Evolutionary conservation across 2,888 invertebrate genomes (phyloP), one percentile per base, ranked within the genome.

Genomic region (Agriopis marginaria): DNA sequence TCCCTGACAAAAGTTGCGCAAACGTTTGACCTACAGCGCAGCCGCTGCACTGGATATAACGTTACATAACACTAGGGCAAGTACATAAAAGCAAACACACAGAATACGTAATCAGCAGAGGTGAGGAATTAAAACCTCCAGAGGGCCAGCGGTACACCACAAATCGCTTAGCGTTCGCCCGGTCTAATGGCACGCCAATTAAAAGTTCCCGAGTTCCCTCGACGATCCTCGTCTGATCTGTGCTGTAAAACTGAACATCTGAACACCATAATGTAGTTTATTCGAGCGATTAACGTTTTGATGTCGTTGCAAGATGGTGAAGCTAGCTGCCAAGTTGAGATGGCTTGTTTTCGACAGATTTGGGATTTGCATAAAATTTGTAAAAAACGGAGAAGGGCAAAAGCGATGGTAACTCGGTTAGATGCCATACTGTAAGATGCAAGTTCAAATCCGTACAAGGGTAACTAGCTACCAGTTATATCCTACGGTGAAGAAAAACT

Each of bases 151-250:
- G 91, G 89, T 92, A 94, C 93, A 93, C 93, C 94, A 93, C 93
- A 93, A 93, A 93, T 92, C 93, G 94, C 93, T 94, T 93, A 93
- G 92, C 90, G 90, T 88, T 89, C 91, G 87, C 91, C 90, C 89
- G 88, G 85, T 87, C 91, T 94, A 94, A 94, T 94, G 94, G 92
- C 94, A 92, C 89, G 88, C 91, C 94, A 94, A 94, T 94, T 94
- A 94, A 94, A 94, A 94, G 92, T 94, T 94, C 89, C 86, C 85
- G 80, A 63, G 83, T 83, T 89, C 90, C 92, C 93, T 74, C 79
- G 85, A 77, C 85, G 89, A 84, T 90, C 89, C 90, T 91, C 74
- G 63, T 70, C 74, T 77, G 77, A 90, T 89, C 89, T 82, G 77
- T 86, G 91, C 90, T 91, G 92, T 92, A 92, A 92, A 92, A 91